Evolutionary conservation across 2,888 invertebrate species (phyloP).

Genomic region (Heliconius charithonia): DNA sequence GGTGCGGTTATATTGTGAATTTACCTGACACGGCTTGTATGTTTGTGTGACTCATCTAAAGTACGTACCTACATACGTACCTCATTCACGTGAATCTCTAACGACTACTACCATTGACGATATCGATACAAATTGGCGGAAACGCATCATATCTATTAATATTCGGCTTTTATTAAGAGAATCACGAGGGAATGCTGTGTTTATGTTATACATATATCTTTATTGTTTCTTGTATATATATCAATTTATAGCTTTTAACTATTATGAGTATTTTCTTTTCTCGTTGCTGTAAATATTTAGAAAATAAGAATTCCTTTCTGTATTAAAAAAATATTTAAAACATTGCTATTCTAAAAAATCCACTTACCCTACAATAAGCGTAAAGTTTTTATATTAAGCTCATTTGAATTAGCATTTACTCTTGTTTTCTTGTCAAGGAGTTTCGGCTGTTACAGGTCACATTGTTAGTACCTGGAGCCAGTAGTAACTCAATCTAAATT

Average conservation of each 20-base stretch:
- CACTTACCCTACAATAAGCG: too few relatives aligned
- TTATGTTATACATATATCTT: conserved; percentile 7
- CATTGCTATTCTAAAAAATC: too few relatives aligned
- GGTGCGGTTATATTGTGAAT: conserved; percentile 68
- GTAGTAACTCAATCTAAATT: too few relatives aligned
- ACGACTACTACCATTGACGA: conserved; percentile 12
- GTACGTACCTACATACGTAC: not conserved
- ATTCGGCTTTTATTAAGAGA: conserved; percentile 5
- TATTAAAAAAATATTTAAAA: not conserved
- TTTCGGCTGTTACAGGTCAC: too few relatives aligned
- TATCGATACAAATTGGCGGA: conserved; percentile 20
- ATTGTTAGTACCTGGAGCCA: too few relatives aligned
- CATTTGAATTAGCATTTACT: too few relatives aligned
- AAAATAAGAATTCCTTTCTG: not conserved
- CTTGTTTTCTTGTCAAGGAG: too few relatives aligned
- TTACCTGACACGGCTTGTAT: conserved; percentile 60
- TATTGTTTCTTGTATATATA: conserved; percentile 1
- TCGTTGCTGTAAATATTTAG: conserved; percentile 6
- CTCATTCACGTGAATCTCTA: conserved; percentile 31
- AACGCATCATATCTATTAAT: conserved; percentile 23
- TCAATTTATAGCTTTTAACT: not conserved
- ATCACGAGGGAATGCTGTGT: conserved; percentile 4
- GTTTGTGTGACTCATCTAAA: conserved; percentile 45
- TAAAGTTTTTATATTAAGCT: too few relatives aligned
- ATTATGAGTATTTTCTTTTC: not conserved